Conservation (phyloP, 92 coral and sea anemone genomes). For the Ricordea florida region DNA sequence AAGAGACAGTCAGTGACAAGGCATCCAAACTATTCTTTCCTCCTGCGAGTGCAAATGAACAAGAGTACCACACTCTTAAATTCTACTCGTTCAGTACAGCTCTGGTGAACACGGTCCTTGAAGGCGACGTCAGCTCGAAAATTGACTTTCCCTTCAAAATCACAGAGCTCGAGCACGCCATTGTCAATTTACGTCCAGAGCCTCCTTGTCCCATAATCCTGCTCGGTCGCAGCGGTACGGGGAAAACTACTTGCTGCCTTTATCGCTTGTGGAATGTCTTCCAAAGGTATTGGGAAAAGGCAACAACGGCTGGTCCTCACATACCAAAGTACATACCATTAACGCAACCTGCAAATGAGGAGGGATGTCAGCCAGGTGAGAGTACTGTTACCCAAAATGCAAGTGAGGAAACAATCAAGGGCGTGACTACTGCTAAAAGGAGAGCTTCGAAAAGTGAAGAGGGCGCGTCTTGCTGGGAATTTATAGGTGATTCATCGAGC, state of each 20-base stretch:
- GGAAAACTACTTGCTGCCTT: slow-evolving; percentile 97
- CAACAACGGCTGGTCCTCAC: slow-evolving; percentile 82
- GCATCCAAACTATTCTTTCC: slow-evolving; percentile 73
- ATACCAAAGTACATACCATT: slow-evolving; percentile 60
- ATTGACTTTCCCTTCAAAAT: slow-evolving; percentile 93
- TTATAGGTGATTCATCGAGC: too few species aligned
- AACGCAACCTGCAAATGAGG: not conserved
- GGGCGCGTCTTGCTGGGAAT: too few species aligned
- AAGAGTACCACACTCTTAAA: slow-evolving; percentile 94
- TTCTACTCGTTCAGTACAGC: slow-evolving; percentile 86
- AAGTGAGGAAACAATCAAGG: too few species aligned
- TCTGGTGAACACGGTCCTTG: slow-evolving; percentile 76
- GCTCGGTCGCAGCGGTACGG: slow-evolving; percentile 98
- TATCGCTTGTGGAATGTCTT: slow-evolving; percentile 92
- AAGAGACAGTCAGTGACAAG: slow-evolving; percentile 16
- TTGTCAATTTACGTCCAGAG: slow-evolving; percentile 79
- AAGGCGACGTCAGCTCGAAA: slow-evolving; percentile 34
- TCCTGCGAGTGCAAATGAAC: slow-evolving; percentile 94
- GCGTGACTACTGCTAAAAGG: too few species aligned
- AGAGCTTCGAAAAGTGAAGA: not conserved
- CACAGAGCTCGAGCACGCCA: slow-evolving; percentile 94
- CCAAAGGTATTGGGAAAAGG: slow-evolving; percentile 86
- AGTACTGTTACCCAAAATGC: too few species aligned
- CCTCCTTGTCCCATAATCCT: slow-evolving; percentile 78
- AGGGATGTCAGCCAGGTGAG: too few species aligned